Evolutionary conservation across 2,797 vertebrate genomes (phyloP), one percentile per base, ranked within the genome.

Genomic region (Gastrophryne carolinensis): DNA sequence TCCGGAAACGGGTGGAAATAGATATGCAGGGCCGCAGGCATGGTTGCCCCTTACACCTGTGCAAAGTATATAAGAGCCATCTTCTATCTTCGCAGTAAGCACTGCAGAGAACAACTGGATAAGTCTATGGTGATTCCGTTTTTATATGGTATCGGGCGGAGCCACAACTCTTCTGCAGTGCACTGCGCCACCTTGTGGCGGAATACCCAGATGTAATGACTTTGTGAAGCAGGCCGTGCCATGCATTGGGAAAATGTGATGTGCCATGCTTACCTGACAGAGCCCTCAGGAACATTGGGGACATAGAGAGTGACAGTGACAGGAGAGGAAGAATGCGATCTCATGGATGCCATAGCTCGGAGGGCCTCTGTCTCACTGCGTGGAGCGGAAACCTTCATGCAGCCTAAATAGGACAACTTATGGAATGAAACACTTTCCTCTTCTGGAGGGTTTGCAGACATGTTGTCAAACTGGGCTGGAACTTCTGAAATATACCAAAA

Each of bases 381-480:
- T 41, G 97, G 98, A 21, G 95, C 94, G 79, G 94, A 94, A 85
- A 99, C 95, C 85, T 94, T 98, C 7, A 94, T 96, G 82, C 92
- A 95, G 24, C 98, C 97, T 80, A 98, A 88, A 9, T 99, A 99
- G 7, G 90, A 92, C 65, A 99, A 87, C 85, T 98, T 98, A 85
- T 95, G 96, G 87, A 99, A 99, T 83, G 96, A 89, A 41, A 99
- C 96, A 0, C 95, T 95, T 83, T 98, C 95, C 85, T 98, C 98
- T 76, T 98, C 97, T 66, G 80, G 81, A 44, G 86, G 86, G 1
- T 83, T 70, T 49, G 64, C 61, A 67, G 85, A 82, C 69, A 83
- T 87, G 65, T 53, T 82, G 0, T 81, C 83, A 57, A 80, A 83
- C 1, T 73, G 87, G 2, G 80, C 70, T 44, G 81, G 86, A 67